Conservation (phyloP, 2,797 vertebrate genomes). For the Florisuga fusca region DNA sequence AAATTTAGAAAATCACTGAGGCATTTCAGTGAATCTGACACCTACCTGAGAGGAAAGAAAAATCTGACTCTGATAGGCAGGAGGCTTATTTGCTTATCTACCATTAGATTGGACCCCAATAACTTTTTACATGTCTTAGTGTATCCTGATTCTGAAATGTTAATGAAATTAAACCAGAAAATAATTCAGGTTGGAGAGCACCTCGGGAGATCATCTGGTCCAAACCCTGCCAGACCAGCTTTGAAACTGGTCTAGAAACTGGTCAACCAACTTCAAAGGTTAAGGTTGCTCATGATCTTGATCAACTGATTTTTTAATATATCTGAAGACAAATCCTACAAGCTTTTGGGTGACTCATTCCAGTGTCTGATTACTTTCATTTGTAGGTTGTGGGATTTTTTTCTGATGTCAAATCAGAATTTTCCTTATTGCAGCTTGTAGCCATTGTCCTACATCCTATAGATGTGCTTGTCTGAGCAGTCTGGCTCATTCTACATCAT, state of each 20-base stretch:
- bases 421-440: neutral
- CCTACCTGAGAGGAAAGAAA: neutral
- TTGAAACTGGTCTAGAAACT: neutral
- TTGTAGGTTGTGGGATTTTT: rapidly evolving
- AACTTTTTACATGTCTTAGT: neutral
- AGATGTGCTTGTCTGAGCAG: neutral
- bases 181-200: neutral
- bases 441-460: neutral
- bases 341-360: neutral
- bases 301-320: neutral
- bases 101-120: neutral
- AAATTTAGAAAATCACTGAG: neutral
- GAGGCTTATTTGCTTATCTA: neutral
- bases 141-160: neutral
- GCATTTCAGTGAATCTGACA: neutral
- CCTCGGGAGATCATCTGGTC: neutral
- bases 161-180: neutral
- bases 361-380: neutral
- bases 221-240: neutral
- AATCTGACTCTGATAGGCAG: neutral
- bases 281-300: neutral
- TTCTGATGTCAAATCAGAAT: neutral
- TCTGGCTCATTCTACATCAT: neutral
- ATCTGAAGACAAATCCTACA: neutral
- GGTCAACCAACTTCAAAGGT: neutral